Conservation (phyloP, 2,797 vertebrate species). For the Eulemur coronatus region DNA sequence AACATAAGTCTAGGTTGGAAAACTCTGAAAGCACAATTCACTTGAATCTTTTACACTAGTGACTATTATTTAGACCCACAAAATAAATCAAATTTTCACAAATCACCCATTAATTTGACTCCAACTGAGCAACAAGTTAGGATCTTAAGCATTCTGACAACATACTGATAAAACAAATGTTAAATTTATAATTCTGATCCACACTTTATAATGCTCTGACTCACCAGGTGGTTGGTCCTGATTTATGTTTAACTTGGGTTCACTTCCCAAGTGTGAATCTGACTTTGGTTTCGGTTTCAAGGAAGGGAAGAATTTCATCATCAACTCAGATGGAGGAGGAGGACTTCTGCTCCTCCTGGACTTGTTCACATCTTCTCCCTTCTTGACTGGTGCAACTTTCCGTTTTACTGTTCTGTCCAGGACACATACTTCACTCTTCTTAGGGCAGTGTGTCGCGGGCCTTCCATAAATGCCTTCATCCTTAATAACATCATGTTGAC, state of each 20-base stretch:
- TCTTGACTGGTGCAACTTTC: conserved; percentile 89
- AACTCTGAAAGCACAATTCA: neutral
- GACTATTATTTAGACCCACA: neutral
- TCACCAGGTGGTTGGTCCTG: conserved; percentile 80
- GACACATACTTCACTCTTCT: conserved; percentile 60
- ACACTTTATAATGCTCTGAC: conserved; percentile 43
- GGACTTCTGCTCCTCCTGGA: conserved; percentile 69
- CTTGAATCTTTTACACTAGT: neutral
- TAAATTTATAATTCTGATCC: neutral
- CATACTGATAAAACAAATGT: neutral
- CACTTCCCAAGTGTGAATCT: conserved; percentile 66
- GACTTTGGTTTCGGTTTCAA: conserved; percentile 89
- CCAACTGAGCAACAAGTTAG: neutral
- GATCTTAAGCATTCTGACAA: conserved; percentile 21
- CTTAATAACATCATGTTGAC: conserved; percentile 65
- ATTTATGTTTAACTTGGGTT: conserved; percentile 64
- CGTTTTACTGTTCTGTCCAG: conserved; percentile 86
- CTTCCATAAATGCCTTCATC: conserved; percentile 51
- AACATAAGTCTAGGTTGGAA: neutral
- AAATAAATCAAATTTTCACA: conserved; percentile 35
- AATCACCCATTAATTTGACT: conserved; percentile 5
- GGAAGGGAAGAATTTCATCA: conserved; percentile 93
- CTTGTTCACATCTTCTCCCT: conserved; percentile 73
- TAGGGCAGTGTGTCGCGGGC: conserved; percentile 52
- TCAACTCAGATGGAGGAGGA: conserved; percentile 90